Conservation (phyloP, 2,113 vertebrate genomes). For the Colaptes auratus region DNA sequence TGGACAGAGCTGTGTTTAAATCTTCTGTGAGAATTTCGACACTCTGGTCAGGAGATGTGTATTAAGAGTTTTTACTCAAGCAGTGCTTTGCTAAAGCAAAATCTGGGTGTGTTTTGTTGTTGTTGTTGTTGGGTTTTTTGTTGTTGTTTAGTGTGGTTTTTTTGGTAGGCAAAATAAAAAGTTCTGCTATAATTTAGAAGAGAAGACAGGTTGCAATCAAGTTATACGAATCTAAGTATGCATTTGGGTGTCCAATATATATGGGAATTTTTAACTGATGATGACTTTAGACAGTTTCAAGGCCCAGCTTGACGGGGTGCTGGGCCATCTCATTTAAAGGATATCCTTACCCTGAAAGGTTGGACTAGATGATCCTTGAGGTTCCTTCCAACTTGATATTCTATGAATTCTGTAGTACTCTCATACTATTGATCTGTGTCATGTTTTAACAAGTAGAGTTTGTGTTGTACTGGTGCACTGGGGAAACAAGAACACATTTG, state of each 20-base stretch:
- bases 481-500: neutral
- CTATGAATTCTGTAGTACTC: neutral
- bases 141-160: too few species aligned
- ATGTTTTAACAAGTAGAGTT: neutral
- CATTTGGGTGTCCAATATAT: neutral
- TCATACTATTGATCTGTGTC: neutral
- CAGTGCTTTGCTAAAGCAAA: neutral
- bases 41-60: neutral
- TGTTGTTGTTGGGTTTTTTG: too few species aligned
- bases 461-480: neutral
- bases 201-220: neutral
- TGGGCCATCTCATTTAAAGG: too few species aligned
- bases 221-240: neutral
- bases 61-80: neutral
- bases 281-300: neutral
- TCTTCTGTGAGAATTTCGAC: neutral
- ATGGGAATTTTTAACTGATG: neutral
- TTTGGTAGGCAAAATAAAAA: too few species aligned
- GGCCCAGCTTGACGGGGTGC: too few species aligned
- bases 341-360: too few species aligned
- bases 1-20: neutral
- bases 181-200: neutral
- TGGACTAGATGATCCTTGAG: too few species aligned
- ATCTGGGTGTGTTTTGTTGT: neutral
- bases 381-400: too few species aligned